Percentiles rank a stretch among this genome's conserved stretches.
These are phyloP conservation scores for Meleagris gallopavo DNA, from an alignment of 2,113 vertebrate species.

Conservation along the genomic window DNA sequence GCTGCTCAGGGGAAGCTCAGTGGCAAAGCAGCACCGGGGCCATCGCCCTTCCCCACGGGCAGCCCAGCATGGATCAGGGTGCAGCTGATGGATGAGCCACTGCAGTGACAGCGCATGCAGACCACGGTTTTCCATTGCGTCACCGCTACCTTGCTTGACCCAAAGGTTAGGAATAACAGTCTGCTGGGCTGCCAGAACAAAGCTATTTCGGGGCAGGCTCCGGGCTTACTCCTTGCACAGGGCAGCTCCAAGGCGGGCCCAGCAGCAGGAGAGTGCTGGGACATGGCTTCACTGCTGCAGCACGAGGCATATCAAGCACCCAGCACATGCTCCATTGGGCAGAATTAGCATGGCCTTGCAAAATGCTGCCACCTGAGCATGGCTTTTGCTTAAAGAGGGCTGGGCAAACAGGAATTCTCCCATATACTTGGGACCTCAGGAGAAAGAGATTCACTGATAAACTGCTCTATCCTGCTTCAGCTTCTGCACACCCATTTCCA, in stretches of 20 bases:
- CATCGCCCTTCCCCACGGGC: background rate
- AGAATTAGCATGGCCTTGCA: background rate
- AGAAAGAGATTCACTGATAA: too few species aligned
- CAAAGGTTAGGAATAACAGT: constrained; percentile 37
- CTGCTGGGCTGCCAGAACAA: background rate
- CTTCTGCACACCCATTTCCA: too few species aligned
- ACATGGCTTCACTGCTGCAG: background rate
- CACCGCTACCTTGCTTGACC: constrained; percentile 54
- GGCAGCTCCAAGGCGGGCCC: background rate
- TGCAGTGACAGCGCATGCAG: background rate
- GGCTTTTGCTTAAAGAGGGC: background rate
- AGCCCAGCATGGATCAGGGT: background rate
- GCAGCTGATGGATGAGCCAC: background rate
- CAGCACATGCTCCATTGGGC: background rate
- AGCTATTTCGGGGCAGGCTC: background rate
- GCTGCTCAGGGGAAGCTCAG: background rate
- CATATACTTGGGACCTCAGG: too few species aligned
- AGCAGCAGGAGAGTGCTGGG: background rate
- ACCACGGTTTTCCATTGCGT: constrained; percentile 37
- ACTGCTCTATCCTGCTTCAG: too few species aligned
- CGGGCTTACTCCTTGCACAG: background rate
- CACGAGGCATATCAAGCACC: background rate
- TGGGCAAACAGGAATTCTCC: background rate
- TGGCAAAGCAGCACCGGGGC: background rate
- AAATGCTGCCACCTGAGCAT: background rate